Evolutionary conservation across 35 echinoderm and acorn worm species (phyloP).

Genomic region (Eucidaris tribuloides): DNA sequence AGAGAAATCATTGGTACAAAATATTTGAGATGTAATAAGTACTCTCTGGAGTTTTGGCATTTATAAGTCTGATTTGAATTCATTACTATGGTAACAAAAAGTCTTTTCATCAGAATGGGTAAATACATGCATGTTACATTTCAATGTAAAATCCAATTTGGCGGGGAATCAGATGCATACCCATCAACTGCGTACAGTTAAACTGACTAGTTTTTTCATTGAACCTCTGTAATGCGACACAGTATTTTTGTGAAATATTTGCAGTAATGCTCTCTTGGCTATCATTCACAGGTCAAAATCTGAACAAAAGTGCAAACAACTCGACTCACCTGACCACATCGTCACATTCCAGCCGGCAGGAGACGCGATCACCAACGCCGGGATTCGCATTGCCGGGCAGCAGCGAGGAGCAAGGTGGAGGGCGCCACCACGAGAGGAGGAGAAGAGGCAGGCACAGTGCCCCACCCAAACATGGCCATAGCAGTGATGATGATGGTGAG

Average conservation of each 20-base stretch:
- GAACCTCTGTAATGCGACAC: neutral
- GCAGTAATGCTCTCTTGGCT: neutral
- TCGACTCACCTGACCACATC: conserved; percentile 44
- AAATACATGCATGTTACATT: neutral
- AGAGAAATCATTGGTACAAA: no score
- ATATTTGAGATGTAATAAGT: no score
- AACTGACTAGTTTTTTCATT: neutral
- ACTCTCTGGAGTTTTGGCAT: no score
- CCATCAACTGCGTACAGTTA: no score
- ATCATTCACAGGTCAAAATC: conserved; percentile 1
- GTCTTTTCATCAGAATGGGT: no score
- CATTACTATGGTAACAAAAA: no score
- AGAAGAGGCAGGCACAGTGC: neutral
- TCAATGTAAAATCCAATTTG: neutral
- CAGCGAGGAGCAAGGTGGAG: conserved; percentile 39
- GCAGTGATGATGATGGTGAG: conserved; percentile 16
- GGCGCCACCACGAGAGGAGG: neutral
- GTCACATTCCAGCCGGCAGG: neutral
- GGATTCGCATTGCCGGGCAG: conserved; percentile 78
- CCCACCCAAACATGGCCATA: neutral
- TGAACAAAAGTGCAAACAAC: conserved; percentile 73
- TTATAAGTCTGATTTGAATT: no score
- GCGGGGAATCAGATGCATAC: neutral
- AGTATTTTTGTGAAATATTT: neutral
- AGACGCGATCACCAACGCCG: conserved; percentile 4